Evolutionary conservation across 2,797 vertebrate genomes (phyloP).

Genomic region (Acrocephalus scirpaceus): DNA sequence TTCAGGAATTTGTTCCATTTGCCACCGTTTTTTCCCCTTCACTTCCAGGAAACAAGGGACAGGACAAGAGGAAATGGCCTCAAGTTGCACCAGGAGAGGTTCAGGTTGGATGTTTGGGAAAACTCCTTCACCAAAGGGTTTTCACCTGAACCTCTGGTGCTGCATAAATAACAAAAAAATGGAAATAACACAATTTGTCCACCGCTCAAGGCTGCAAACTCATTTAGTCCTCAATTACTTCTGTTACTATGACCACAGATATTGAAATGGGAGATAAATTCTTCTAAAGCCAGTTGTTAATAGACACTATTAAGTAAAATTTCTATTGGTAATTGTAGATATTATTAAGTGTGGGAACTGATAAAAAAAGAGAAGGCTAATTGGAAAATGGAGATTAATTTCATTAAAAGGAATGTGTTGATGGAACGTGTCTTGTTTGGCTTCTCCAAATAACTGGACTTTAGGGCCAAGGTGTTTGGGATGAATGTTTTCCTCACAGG

Average conservation of each 20-base stretch:
- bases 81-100: neutral
- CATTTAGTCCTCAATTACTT: slow-evolving; percentile 56
- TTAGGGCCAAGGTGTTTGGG: neutral
- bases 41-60: neutral
- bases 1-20: neutral
- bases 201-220: slow-evolving; percentile 33
- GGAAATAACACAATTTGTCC: slow-evolving; percentile 12
- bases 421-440: neutral
- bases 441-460: neutral
- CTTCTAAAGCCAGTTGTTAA: slow-evolving; percentile 39
- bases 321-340: slow-evolving; percentile 50
- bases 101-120: neutral
- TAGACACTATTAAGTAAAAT: slow-evolving; percentile 47
- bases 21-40: neutral
- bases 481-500: neutral
- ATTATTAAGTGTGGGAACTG: slow-evolving; percentile 48
- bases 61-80: neutral
- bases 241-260: slow-evolving; percentile 59
- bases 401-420: neutral
- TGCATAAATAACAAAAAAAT: neutral
- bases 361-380: slow-evolving; percentile 52
- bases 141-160: neutral
- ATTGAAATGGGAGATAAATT: slow-evolving; percentile 60
- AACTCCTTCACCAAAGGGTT: neutral
- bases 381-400: slow-evolving; percentile 64